A percentile compares a stretch with the other conserved stretches of the same genome.
Conservation (phyloP, 2,113 vertebrate genomes). For the Motacilla alba region DNA sequence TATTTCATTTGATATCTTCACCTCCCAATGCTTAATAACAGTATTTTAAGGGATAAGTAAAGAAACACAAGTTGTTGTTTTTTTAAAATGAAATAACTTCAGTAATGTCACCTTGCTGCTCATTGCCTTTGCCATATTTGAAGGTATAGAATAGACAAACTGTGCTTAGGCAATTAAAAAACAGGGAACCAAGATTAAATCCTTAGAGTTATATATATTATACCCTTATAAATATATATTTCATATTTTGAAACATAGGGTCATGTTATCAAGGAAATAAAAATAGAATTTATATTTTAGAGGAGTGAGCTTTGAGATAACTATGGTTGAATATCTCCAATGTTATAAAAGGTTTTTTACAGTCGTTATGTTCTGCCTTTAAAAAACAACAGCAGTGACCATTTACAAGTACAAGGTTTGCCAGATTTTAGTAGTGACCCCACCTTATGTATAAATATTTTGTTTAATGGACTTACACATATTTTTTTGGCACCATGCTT, state of each 20-base stretch:
- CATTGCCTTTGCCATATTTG: neutral
- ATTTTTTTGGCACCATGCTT: neutral
- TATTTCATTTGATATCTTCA: slow-evolving; percentile 48
- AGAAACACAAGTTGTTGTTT: neutral
- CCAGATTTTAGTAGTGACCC: neutral
- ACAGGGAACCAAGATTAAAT: neutral
- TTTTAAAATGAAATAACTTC: neutral
- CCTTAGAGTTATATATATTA: no score
- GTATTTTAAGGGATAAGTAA: slow-evolving; percentile 49
- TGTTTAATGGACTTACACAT: neutral
- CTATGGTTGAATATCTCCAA: neutral
- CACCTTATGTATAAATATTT: neutral
- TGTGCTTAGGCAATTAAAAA: neutral
- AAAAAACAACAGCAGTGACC: neutral
- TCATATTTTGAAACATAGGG: neutral
- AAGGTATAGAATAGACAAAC: neutral
- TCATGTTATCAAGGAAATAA: neutral
- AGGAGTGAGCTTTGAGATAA: neutral
- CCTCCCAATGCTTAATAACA: slow-evolving; percentile 59
- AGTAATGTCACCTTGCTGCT: slow-evolving; percentile 61
- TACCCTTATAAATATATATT: neutral
- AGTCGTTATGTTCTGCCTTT: neutral
- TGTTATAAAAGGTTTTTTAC: neutral
- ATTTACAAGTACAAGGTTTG: neutral
- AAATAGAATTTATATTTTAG: neutral